Evolutionary conservation across 2,113 vertebrate species (phyloP), one percentile per base, ranked within the genome.

Genomic region (Drymodes brunneopygia): DNA sequence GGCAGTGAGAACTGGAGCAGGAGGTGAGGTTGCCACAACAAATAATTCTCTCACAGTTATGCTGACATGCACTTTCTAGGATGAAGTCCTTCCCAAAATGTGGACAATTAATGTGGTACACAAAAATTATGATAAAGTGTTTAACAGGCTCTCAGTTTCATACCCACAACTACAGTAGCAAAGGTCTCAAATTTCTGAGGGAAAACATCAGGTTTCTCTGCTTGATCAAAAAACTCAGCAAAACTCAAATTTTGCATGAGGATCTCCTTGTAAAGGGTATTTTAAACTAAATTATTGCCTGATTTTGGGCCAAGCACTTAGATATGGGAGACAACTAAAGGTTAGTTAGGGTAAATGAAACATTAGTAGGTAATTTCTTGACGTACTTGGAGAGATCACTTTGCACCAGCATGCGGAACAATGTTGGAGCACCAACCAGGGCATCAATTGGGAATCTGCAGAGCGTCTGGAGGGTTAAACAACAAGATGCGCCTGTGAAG

Each of bases 361-460:
- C 15, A 21, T 19, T 6, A 61, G 7, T 31, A 54, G 88, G 50
- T 25, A 23, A 42, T 54, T 54, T 70, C n/a, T 47, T 51, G 12
- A 72, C 42, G 0, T 97, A 99, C 98, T 97, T 98, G 88, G 96
- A 73, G 24, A 96, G 62, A 74, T 98, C 95, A 11, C 94, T 79
- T 61, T 98, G 97, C 35, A 99, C 95, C 62, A 99, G 94, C 98
- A 98, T 98, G 18, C 98, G 97, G 81, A 96, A 99, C 33, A 98
- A n/a, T 0, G 97, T 96, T 3, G 98, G 97, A 27, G 96, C 95
- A 33, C 97, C 92, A 12, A 98, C 5, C 83, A 97, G 89, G 1
- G 73, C 24, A 4, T 97, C 98, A 64, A 99, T 84, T 8, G 98
- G 98, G 86, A 98, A 99, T 69, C 92, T 97, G 79, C 97, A 97